A percentile compares a stretch with the other conserved stretches of the same genome.
Evolutionary conservation across 2,113 vertebrate genomes (phyloP).

Genomic region (Dasyprocta punctata): DNA sequence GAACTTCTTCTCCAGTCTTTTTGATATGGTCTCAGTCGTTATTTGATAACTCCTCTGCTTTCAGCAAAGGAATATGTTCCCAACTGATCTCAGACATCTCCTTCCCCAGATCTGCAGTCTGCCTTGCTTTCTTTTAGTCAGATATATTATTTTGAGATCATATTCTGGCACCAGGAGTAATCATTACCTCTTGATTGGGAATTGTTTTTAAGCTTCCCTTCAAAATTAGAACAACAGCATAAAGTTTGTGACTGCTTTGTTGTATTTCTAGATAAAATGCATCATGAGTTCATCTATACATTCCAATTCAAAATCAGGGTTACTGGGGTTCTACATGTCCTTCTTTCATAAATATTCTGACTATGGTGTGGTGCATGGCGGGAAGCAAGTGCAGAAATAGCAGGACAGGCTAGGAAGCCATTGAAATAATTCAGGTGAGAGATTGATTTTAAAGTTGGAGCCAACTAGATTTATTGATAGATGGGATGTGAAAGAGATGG

Average conservation of each 20-base stretch:
- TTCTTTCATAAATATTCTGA: constrained; percentile 22
- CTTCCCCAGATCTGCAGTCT: constrained; percentile 24
- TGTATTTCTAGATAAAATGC: constrained; percentile 26
- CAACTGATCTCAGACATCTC: neutral
- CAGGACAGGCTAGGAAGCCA: neutral
- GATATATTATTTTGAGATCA: neutral
- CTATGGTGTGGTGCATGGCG: neutral
- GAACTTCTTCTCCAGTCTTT: constrained; percentile 44
- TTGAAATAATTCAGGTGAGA: constrained; percentile 21
- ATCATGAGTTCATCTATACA: neutral
- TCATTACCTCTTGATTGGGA: constrained; percentile 24
- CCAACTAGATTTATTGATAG: neutral
- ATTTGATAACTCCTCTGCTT: constrained; percentile 3
- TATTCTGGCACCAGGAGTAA: neutral
- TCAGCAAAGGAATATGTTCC: neutral
- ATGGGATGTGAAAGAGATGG: neutral
- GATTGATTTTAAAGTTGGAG: constrained; percentile 10
- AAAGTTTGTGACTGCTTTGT: neutral
- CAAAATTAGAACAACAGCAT: neutral
- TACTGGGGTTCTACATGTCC: neutral
- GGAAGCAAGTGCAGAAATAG: neutral
- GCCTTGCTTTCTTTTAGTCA: constrained; percentile 14
- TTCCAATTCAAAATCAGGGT: constrained; percentile 35
- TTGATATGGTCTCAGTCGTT: neutral
- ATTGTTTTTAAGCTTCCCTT: constrained; percentile 51